These are phyloP conservation scores for Parazoanthus swiftii DNA, from an alignment of 92 coral and sea anemone species.

Conservation along the genomic window DNA sequence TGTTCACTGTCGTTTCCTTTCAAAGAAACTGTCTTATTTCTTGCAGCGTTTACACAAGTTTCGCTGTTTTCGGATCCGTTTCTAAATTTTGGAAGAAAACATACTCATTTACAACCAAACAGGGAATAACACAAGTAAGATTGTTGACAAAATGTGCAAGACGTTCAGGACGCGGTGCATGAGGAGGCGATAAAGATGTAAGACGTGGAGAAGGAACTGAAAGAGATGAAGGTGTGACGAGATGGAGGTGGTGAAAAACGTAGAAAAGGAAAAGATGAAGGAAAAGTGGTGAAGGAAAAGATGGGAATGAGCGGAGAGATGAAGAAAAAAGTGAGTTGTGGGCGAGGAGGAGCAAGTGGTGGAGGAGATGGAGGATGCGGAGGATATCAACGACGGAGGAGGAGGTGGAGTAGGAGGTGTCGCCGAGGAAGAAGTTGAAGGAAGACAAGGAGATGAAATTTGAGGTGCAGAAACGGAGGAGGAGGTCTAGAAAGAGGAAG, in stretches of 20 bases:
- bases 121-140: not conserved
- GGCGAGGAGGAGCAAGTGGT: not conserved
- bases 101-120: not conserved
- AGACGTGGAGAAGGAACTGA: too few relatives aligned
- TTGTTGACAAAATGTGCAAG: not conserved
- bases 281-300: too few relatives aligned
- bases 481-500: too few relatives aligned
- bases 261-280: too few relatives aligned
- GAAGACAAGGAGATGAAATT: not conserved
- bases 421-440: not conserved
- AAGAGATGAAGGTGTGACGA: too few relatives aligned
- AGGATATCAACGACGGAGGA: not conserved
- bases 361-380: not conserved
- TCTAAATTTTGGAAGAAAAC: conserved; percentile 19
- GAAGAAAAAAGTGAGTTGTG: not conserved
- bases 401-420: not conserved
- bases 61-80: not conserved
- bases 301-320: not conserved
- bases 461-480: not conserved
- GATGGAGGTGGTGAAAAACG: too few relatives aligned
- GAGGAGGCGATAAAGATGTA: not conserved
- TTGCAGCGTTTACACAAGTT: not conserved
- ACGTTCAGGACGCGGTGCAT: not conserved
- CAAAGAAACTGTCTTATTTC: not conserved
- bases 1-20: conserved; percentile 10